These are phyloP conservation scores for Chrysocyon brachyurus DNA, from an alignment of 2,797 vertebrate genomes.

Conservation along the genomic window DNA sequence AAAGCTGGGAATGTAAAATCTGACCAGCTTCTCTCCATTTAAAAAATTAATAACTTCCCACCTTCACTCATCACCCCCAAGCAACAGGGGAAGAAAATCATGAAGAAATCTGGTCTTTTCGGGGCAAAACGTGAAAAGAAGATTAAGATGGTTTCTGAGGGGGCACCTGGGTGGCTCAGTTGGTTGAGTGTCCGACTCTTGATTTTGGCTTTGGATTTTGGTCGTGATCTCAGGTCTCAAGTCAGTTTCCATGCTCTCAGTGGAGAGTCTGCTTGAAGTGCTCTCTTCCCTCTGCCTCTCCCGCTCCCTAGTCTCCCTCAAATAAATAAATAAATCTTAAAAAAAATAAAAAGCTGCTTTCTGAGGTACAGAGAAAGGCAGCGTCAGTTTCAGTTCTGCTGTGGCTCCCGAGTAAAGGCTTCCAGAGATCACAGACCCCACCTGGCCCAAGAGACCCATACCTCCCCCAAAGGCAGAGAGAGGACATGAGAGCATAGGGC, in stretches of 20 bases:
- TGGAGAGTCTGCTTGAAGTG: neutral
- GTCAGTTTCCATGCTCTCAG: neutral
- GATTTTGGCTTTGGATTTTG: neutral
- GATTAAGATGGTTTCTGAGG: neutral
- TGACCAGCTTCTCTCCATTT: neutral
- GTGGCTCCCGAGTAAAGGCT: neutral
- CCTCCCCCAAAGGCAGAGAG: neutral
- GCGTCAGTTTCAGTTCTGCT: fast-evolving
- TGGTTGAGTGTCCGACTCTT: neutral
- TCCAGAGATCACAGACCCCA: neutral
- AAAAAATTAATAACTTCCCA: neutral
- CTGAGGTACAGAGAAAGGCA: neutral
- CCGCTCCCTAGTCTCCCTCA: no score
- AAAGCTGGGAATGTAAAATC: neutral
- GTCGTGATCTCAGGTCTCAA: neutral
- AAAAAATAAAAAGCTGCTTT: neutral
- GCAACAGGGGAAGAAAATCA: neutral
- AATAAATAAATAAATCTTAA: neutral
- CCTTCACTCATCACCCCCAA: neutral
- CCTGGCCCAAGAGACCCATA: neutral
- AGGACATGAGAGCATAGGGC: neutral
- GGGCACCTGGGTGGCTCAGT: neutral
- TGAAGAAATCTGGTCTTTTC: neutral
- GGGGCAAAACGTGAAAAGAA: neutral
- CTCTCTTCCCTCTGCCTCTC: neutral